Percentiles rank a stretch among this genome's conserved stretches.
Conservation (phyloP, 2,113 vertebrate species). For the Clarias magur region DNA sequence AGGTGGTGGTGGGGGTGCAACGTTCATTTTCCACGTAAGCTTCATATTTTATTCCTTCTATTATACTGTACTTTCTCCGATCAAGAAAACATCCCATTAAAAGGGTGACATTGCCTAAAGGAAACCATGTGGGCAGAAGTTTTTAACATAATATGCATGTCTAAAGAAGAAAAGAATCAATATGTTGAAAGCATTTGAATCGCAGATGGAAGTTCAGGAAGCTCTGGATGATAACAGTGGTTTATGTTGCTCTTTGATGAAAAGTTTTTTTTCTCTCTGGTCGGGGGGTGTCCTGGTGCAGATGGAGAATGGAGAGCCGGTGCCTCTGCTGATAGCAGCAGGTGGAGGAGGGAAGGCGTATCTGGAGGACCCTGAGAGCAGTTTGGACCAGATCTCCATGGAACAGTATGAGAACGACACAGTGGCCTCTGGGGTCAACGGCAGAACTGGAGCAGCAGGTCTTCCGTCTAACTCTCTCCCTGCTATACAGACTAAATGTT, state of each 20-base stretch:
- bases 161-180: slow-evolving; percentile 19
- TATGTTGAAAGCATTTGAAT: slow-evolving; percentile 44
- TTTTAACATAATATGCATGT: slow-evolving; percentile 14
- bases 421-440: slow-evolving; percentile 70
- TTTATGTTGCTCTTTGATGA: slow-evolving; percentile 1
- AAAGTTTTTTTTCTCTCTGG: no score
- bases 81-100: background rate
- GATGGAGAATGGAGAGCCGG: slow-evolving; percentile 75
- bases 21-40: slow-evolving; percentile 81
- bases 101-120: slow-evolving; percentile 5
- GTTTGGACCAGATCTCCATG: slow-evolving; percentile 65
- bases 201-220: slow-evolving; percentile 4
- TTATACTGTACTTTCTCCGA: background rate
- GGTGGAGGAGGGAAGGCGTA: slow-evolving; percentile 89
- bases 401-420: slow-evolving; percentile 85
- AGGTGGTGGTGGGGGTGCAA: slow-evolving; percentile 87
- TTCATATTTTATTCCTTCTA: background rate
- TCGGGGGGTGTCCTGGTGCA: slow-evolving; percentile 55
- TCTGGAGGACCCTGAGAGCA: slow-evolving; percentile 75
- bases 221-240: background rate
- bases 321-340: slow-evolving; percentile 86
- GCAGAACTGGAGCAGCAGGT: slow-evolving; percentile 79
- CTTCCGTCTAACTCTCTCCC: background rate
- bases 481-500: background rate
- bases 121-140: slow-evolving; percentile 40